These are phyloP conservation scores for Adelosebastes latens DNA, from an alignment of 2,797 vertebrate species.

Conservation along the genomic window DNA sequence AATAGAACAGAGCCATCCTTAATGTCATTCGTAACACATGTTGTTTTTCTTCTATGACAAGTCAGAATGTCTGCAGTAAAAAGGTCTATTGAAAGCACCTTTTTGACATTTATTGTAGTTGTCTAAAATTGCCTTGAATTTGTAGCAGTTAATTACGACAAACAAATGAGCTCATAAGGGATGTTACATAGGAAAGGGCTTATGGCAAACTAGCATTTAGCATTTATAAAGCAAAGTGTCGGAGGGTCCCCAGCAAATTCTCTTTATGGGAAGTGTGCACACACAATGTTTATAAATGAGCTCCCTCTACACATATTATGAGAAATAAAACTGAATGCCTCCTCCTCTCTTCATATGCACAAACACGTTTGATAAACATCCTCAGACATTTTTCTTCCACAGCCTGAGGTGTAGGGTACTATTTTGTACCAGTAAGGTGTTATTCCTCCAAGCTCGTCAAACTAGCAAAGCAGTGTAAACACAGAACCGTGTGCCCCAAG, in stretches of 20 bases:
- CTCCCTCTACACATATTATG: conserved; percentile 8
- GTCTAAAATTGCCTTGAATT: neutral
- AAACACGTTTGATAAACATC: conserved; percentile 26
- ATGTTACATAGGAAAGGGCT: neutral
- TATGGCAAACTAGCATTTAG: neutral
- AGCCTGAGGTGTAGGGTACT: conserved; percentile 15
- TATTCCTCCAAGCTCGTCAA: conserved; percentile 43
- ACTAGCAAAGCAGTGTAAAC: conserved; percentile 50
- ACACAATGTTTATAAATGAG: conserved; percentile 9
- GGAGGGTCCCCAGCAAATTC: neutral
- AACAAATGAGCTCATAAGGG: neutral
- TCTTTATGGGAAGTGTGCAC: neutral
- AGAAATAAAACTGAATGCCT: neutral
- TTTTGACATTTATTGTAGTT: neutral
- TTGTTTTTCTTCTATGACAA: neutral
- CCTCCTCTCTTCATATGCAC: neutral
- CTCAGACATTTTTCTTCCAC: conserved; percentile 10
- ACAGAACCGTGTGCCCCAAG: conserved; percentile 33
- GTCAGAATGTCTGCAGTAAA: neutral
- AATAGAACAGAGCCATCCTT: neutral
- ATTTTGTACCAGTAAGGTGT: conserved; percentile 23
- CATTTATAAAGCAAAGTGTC: neutral
- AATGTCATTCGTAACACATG: neutral
- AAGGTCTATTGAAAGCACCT: neutral
- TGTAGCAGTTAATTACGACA: neutral